phyloP scores from a whole-genome alignment of 2,113 vertebrate genomes.

The Triplophysa rosa region DNA sequence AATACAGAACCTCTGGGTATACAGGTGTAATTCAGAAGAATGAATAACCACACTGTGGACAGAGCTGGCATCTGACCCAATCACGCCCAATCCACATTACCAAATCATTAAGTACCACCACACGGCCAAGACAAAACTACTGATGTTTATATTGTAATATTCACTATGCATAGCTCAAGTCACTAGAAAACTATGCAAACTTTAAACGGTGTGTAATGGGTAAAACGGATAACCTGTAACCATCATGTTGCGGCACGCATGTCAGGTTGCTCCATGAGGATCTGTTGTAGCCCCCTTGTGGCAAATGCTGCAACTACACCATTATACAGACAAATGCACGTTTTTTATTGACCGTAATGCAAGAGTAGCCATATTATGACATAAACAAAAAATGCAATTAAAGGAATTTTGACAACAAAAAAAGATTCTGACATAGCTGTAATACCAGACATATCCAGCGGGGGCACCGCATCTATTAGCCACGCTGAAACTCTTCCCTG shows the following conservation, averaged over 20 bases:
- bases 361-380: too few species aligned
- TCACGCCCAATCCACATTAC: conserved; percentile 34
- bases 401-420: neutral
- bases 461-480: neutral
- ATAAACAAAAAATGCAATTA: neutral
- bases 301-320: too few species aligned
- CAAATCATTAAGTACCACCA: conserved; percentile 36
- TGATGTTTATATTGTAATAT: neutral
- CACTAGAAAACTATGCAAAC: too few species aligned
- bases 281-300: too few species aligned
- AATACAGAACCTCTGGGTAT: conserved; percentile 21
- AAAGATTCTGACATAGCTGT: neutral
- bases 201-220: neutral
- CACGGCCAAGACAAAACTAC: conserved; percentile 29
- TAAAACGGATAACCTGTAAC: neutral
- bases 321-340: too few species aligned
- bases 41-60: conserved; percentile 70
- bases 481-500: neutral
- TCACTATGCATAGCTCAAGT: neutral
- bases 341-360: too few species aligned
- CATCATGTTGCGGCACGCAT: too few species aligned
- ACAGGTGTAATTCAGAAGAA: conserved; percentile 61
- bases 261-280: too few species aligned
- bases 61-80: conserved; percentile 41
- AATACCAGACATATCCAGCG: conserved; percentile 4